phyloP scores from a whole-genome alignment of 2,888 invertebrate species.

The Dasysyrphus albostriatus region DNA sequence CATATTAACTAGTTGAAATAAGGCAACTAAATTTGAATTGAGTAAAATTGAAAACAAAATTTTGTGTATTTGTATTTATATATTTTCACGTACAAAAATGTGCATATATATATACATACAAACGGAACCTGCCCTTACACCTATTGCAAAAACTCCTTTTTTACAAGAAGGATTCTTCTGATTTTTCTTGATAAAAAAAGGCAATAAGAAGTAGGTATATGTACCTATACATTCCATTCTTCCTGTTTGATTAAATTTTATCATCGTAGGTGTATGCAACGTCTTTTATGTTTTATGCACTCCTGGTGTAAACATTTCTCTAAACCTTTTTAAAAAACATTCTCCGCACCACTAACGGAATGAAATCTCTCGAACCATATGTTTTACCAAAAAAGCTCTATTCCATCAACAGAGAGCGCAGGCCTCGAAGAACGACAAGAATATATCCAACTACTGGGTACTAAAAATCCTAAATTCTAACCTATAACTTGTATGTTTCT shows the following conservation, averaged over 20 bases:
- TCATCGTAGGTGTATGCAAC: not conserved
- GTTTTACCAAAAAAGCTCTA: constrained; percentile 38
- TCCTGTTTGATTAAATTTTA: not conserved
- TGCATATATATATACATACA: not conserved
- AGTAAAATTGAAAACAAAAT: not conserved
- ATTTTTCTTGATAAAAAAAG: not conserved
- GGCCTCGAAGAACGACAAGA: not conserved
- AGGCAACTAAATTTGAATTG: not conserved
- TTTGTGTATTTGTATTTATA: not conserved
- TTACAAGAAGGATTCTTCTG: not conserved
- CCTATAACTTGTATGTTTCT: constrained; percentile 45
- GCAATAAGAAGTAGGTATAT: not conserved
- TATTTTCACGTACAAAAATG: not conserved
- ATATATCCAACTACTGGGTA: constrained; percentile 5
- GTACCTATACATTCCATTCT: not conserved
- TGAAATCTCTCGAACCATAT: constrained; percentile 64
- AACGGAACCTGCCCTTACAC: not conserved
- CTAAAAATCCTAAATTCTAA: constrained; percentile 39
- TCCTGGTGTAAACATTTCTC: constrained; percentile 15
- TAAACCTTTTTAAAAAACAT: constrained; percentile 17
- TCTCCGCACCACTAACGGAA: constrained; percentile 46
- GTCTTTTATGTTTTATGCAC: not conserved
- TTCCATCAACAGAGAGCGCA: constrained; percentile 32
- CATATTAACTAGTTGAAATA: not conserved
- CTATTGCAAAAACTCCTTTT: not conserved